Base-by-base conservation (phyloP, 2,113 vertebrate genomes). In the Myrmecobius fasciatus region DNA sequence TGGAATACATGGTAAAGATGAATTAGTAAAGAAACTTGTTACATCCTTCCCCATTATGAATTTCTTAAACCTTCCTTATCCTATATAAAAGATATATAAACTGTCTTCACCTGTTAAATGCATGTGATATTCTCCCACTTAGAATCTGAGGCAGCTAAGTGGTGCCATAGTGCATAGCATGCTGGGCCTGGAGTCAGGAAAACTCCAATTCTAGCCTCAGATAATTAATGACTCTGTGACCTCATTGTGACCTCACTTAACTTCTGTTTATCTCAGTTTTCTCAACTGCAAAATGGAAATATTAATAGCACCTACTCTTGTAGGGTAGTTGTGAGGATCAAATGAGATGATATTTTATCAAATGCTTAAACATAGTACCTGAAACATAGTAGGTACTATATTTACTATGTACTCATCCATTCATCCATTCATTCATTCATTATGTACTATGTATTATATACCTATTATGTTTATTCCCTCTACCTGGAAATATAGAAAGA, bases 1-100 rank as follows among this genome's bases (percentile, higher is more conserved):
- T 47, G 89, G 95, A 94, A 53, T 96, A 94, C 90, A 25, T 91
- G 95, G 56, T 12, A 95, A 46, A 95, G 90, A 56, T 26, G 67
- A 91, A 12, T 89, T 89, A 25, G 54, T 26, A 91, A 92, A 31
- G 25, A 93, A 90, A 89, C 46, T 93, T 96, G 92, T 75, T 56
- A 52, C 91, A 83, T 54, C 48, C 28, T 3, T 94, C 93, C 3
- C 26, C 48, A 54, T 96, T 92, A 25, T 75, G 89, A 0, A 89
- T 36, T 92, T 17, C 51, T 95, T 94, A 96, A 47, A 48, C 47
- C 25, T 12, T 48, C 47, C 46, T 89, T 47, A 26, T 1, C 24
- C 89, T 49, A 28, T 4, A 46, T 28, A 49, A 90, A 90, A 31
- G 89, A 90, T 31, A 49, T 12, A 90, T 89, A 75, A 43, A 14